These are phyloP conservation scores for Platycheirus albimanus DNA, from an alignment of 2,888 invertebrate genomes.

Conservation along the genomic window DNA sequence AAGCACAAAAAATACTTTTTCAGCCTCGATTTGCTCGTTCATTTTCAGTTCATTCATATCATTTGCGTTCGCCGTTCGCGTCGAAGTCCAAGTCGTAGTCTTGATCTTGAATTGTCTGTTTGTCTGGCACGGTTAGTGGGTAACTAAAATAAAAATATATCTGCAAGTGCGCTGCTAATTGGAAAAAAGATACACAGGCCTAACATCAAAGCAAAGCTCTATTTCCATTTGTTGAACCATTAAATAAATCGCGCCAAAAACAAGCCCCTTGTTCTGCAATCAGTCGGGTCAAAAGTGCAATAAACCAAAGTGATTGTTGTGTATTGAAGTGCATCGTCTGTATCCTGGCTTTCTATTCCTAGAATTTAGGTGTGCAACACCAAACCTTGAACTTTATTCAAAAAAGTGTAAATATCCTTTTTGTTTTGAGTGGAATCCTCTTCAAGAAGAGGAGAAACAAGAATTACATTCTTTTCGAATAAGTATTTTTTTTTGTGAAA, in stretches of 20 bases:
- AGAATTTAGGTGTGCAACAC: conserved; percentile 19
- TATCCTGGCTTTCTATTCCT: conserved; percentile 23
- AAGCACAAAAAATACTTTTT: conserved; percentile 30
- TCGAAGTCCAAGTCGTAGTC: neutral
- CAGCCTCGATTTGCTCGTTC: conserved; percentile 3
- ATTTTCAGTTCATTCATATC: conserved; percentile 57
- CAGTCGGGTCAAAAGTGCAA: conserved; percentile 28
- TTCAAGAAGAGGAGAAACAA: conserved; percentile 3
- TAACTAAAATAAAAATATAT: neutral
- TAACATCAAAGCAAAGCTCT: neutral
- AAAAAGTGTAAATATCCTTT: conserved; percentile 49
- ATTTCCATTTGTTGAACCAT: neutral
- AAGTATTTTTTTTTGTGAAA: no score
- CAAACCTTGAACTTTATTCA: conserved; percentile 66
- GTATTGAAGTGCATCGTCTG: conserved; percentile 22
- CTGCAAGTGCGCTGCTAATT: neutral
- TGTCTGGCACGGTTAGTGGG: neutral
- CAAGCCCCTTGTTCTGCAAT: neutral
- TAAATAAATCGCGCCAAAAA: neutral
- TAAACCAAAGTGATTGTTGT: conserved; percentile 27
- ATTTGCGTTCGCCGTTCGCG: neutral
- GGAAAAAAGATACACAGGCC: neutral
- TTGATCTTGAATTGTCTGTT: neutral
- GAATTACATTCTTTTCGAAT: no score
- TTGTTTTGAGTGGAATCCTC: conserved; percentile 43